These are phyloP conservation scores for Megathymus violae DNA, from an alignment of 1,140 invertebrate species.

Conservation along the genomic window DNA sequence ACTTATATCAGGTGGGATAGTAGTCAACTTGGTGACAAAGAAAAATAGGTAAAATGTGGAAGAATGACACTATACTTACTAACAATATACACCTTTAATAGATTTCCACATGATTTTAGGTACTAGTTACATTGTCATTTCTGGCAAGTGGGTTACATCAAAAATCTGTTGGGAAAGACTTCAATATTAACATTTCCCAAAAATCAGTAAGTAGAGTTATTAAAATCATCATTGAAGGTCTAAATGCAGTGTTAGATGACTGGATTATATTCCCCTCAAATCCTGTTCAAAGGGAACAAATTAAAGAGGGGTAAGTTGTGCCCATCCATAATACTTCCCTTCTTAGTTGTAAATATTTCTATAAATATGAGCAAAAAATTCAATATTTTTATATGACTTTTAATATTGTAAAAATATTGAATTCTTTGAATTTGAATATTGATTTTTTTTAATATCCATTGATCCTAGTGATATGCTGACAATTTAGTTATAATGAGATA, in stretches of 20 bases:
- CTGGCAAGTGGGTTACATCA: constrained; percentile 53
- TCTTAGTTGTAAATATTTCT: neutral
- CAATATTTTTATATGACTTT: too few species aligned
- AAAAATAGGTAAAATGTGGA: too few species aligned
- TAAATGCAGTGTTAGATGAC: constrained; percentile 49
- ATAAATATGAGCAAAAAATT: too few species aligned
- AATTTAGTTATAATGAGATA: too few species aligned
- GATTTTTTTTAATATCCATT: too few species aligned
- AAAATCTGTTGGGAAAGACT: constrained; percentile 55
- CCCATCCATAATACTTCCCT: neutral
- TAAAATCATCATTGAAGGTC: constrained; percentile 53
- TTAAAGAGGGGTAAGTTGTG: constrained; percentile 53
- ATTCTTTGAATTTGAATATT: too few species aligned
- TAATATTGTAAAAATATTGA: too few species aligned
- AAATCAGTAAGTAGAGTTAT: constrained; percentile 57
- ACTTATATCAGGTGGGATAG: too few species aligned
- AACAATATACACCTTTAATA: too few species aligned
- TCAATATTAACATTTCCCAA: constrained; percentile 52
- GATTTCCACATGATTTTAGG: constrained; percentile 34
- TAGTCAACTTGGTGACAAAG: too few species aligned
- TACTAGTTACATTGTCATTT: constrained; percentile 56
- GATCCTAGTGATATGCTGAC: too few species aligned
- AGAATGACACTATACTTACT: too few species aligned
- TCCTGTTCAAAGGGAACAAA: constrained; percentile 43
- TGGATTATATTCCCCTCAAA: constrained; percentile 51